Conservation (phyloP, 1,140 invertebrate species). For the Drosophila jambulina region DNA sequence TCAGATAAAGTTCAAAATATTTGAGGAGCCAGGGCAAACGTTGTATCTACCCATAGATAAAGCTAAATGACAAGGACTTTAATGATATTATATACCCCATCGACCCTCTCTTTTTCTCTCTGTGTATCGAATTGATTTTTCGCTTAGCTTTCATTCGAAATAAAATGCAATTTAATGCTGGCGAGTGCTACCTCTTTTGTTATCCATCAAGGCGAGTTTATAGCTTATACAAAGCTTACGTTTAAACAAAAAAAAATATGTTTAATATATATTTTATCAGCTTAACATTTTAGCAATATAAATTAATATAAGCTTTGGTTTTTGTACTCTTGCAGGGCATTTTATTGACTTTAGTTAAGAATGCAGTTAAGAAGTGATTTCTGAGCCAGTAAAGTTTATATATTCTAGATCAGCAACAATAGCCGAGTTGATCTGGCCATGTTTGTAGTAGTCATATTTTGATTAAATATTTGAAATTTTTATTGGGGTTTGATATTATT, state of each 20-base stretch:
- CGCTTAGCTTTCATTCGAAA: slow-evolving; percentile 32
- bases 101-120: not conserved
- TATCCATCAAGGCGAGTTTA: not conserved
- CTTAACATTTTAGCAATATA: not conserved
- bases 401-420: too few species aligned
- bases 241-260: not conserved
- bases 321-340: not conserved
- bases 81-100: not conserved
- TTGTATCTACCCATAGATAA: slow-evolving; percentile 24
- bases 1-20: slow-evolving; percentile 38
- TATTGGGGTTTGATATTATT: too few species aligned
- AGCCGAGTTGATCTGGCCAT: too few species aligned
- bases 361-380: too few species aligned
- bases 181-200: slow-evolving; percentile 2
- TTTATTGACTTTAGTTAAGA: too few species aligned
- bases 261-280: not conserved
- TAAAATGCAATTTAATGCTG: slow-evolving; percentile 13
- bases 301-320: not conserved
- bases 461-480: too few species aligned
- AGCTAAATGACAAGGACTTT: slow-evolving; percentile 6
- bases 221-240: not conserved
- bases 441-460: too few species aligned
- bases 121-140: not conserved
- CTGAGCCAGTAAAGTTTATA: too few species aligned
- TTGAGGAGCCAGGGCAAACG: slow-evolving; percentile 1